Base-by-base conservation (phyloP, 2,113 vertebrate genomes). In the Oncorhynchus tshawytscha region DNA sequence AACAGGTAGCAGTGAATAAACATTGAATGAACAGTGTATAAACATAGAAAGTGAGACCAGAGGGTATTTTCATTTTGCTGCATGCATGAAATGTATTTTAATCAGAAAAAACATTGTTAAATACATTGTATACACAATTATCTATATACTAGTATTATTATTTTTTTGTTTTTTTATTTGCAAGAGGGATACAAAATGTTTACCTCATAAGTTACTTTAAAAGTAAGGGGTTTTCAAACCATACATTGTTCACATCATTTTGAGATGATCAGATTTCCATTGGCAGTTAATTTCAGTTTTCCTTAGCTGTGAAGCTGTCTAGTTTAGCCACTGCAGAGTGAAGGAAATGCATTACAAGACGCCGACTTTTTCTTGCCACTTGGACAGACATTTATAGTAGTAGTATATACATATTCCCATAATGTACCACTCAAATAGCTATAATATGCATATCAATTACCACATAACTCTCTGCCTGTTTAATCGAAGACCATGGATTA, bases 161-260 rank as follows among this genome's bases (percentile, higher is more conserved):
- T 78, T 75, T 9, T 80, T 9, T 31, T 77, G 74, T 83, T 75
- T 31, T 54, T 87, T 88, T 87, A 76, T 84, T 91, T 92, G 88
- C 87, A 77, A 86, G 79, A 84, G 78, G 83, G 31, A 86, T 90
- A 88, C 20, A 39, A 69, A 22, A 70, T 45, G 34, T 45, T 70
- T 8, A n/a, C 34, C 2, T 48, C 45, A 34, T n/a, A 34, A 24
- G 11, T 39, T n/a, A 48, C 68, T n/a, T 22, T 18, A 22, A 18
- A 70, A 8, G 39, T 45, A 45, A 54, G 51, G 51, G 51, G 4
- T 54, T 54, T 54, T 54, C 16, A 18, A 54, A 18, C 51, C 51
- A 54, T 54, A 54, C 3, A 54, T 54, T 54, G 51, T 54, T 16
- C 13, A 16, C 51, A 54, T 54, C 12, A 22, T 86, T 90, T 88